Evolutionary conservation across 2,888 invertebrate species (phyloP).

Genomic region (Rapana venosa): DNA sequence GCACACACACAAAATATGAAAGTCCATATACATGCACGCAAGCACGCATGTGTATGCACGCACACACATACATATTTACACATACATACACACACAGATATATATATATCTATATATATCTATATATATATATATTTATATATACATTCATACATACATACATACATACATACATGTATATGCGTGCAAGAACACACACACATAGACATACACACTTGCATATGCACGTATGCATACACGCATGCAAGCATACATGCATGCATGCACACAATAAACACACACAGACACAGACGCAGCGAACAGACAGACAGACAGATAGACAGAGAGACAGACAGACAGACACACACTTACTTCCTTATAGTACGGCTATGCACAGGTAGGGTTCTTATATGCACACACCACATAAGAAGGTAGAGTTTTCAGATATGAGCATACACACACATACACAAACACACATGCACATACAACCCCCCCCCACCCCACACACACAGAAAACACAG

Average conservation of each 20-base stretch:
- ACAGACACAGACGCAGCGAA: neutral
- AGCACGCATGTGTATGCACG: neutral
- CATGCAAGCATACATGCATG: neutral
- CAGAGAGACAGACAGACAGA: neutral
- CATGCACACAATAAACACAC: neutral
- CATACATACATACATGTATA: neutral
- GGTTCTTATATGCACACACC: too few species aligned
- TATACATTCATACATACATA: neutral
- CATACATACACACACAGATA: slow-evolving; percentile 28
- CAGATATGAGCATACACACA: too few species aligned
- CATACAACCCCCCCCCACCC: too few species aligned
- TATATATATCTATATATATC: neutral
- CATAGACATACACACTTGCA: neutral
- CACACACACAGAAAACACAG: too few species aligned
- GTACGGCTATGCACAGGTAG: too few species aligned
- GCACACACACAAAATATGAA: slow-evolving; percentile 10
- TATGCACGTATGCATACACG: neutral
- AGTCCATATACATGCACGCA: neutral
- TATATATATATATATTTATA: neutral
- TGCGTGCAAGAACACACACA: neutral
- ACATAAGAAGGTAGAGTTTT: too few species aligned
- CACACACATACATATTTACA: slow-evolving; percentile 29
- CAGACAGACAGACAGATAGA: neutral
- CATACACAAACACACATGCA: too few species aligned
- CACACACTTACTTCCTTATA: too few species aligned